phyloP scores from a whole-genome alignment of 2,113 vertebrate genomes.

The Mus pahari region DNA sequence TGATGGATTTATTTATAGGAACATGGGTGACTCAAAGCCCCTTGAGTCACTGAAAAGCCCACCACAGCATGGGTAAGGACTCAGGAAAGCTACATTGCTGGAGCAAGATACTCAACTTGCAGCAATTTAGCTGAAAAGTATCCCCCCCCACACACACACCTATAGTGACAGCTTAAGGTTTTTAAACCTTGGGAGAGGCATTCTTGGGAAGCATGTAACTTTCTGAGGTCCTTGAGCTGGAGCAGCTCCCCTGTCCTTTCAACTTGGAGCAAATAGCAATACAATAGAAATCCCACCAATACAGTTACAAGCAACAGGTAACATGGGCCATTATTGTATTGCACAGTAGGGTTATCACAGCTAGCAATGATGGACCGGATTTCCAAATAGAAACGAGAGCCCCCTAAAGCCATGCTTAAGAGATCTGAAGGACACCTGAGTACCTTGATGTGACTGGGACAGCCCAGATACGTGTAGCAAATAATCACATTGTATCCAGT shows the following conservation, averaged over 20 bases:
- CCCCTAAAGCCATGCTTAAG: background rate
- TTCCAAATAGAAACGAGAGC: background rate
- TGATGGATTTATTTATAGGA: background rate
- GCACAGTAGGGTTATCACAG: background rate
- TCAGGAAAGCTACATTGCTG: too few relatives aligned
- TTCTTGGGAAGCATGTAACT: background rate
- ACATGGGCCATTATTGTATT: rapidly evolving
- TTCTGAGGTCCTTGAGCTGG: background rate
- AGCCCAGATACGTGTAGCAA: too few relatives aligned
- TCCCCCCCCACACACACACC: too few relatives aligned
- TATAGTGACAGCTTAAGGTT: background rate
- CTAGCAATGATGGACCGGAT: too few relatives aligned
- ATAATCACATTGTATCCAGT: background rate
- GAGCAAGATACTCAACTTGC: background rate
- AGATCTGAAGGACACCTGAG: too few relatives aligned
- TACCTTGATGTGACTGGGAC: too few relatives aligned
- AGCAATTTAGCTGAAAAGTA: background rate
- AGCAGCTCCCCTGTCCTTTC: background rate
- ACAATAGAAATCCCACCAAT: background rate
- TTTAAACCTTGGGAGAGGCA: background rate
- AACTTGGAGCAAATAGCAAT: background rate
- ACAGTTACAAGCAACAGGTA: background rate
- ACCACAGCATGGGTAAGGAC: background rate
- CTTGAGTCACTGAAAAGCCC: background rate
- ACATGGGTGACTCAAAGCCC: background rate